Base-by-base conservation (phyloP, 2,797 vertebrate genomes). In the Sylvia borin region DNA sequence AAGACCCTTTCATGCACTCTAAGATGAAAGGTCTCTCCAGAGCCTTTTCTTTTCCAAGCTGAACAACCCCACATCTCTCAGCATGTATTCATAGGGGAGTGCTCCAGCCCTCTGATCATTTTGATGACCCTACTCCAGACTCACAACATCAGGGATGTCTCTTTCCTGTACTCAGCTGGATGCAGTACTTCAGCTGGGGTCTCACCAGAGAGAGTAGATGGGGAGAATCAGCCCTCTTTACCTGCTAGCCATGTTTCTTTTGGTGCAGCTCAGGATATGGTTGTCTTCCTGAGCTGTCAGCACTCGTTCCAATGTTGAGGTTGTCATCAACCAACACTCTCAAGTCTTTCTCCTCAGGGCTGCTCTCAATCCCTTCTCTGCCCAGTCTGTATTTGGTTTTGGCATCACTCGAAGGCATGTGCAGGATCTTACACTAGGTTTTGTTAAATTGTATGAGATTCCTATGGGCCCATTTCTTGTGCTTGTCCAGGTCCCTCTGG, bases 391-490 rank as follows among this genome's bases (percentile, higher is more conserved):
- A 18, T 64, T 71, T 65, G 29, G 24, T 34, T 64, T 71, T 38
- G n/a, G 11, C 65, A 43, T 24, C 1, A 19, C 42, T 47, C 11
- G 0, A 8, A 51, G 13, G 9, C n/a, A 16, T 13, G 2, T 48
- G 19, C 45, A 84, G 50, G 36, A 38, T 26, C 22, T 45, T 45
- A n/a, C 10, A 40, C 9, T 74, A 81, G 11, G 32, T 13, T 53
- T 66, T 3, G 1, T 71, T 74, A 66, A 87, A 77, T 34, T 27
- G 38, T 29, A 22, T 74, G 55, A 58, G 32, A 43, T 88, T 90
- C 47, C 60, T 38, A 2, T 15, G 7, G 51, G 22, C 11, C 17
- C 36, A 21, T 31, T 73, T 60, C 36, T 68, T 0, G 0, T 51
- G 36, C 12, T 72, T 76, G 36, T 60, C 36, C 26, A 22, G 24